Conservation (phyloP, 1,140 invertebrate genomes). For the Bactericera cockerelli region DNA sequence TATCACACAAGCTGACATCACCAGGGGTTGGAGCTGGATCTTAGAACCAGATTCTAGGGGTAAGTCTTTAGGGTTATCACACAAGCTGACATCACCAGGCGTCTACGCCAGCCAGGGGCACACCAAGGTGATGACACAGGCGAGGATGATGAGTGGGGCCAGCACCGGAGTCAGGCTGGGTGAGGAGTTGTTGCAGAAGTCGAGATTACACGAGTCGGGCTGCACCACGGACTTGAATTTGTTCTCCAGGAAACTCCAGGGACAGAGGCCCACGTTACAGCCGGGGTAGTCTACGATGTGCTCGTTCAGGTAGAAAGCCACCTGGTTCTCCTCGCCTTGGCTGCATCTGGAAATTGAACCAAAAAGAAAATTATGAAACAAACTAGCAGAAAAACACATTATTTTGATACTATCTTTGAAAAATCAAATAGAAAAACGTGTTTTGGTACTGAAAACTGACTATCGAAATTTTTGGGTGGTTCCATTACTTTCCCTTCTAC, state of each 20-base stretch:
- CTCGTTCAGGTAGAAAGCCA: conserved; percentile 34
- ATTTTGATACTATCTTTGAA: too few species aligned
- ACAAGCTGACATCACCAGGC: too few species aligned
- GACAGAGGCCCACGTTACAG: conserved; percentile 35
- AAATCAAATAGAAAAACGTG: neutral
- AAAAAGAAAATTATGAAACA: neutral
- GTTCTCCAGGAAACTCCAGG: conserved; percentile 32
- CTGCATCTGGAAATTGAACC: conserved; percentile 28
- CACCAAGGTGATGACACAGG: too few species aligned
- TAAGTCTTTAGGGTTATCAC: too few species aligned
- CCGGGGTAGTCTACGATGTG: conserved; percentile 29
- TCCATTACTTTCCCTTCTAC: too few species aligned
- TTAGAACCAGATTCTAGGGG: too few species aligned
- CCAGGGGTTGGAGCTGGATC: too few species aligned
- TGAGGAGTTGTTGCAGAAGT: neutral
- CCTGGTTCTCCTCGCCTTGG: conserved; percentile 28
- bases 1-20: too few species aligned
- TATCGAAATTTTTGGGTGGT: too few species aligned
- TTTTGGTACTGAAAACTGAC: too few species aligned
- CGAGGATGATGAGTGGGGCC: neutral
- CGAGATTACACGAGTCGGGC: conserved; percentile 20
- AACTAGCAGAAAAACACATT: neutral
- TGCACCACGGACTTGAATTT: conserved; percentile 24
- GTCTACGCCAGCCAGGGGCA: too few species aligned
- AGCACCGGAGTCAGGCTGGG: neutral